Evolutionary conservation across 1,140 invertebrate species (phyloP).

Genomic region (Coptotermes formosanus): DNA sequence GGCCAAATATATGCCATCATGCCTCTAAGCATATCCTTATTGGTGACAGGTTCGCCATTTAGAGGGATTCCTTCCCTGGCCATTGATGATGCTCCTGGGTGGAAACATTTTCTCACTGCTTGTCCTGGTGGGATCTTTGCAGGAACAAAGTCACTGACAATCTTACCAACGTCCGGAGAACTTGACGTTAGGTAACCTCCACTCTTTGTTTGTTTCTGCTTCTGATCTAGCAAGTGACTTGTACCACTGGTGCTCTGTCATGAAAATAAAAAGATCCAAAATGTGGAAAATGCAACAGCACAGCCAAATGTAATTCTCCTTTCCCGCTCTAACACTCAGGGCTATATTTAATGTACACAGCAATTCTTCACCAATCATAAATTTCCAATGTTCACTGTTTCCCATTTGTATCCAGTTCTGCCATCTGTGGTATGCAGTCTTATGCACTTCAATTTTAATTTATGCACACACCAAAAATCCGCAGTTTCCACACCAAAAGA

Average conservation of each 20-base stretch:
- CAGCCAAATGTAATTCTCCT: too few species aligned
- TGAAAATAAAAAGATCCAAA: background rate
- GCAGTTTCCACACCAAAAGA: too few species aligned
- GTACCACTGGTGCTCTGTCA: background rate
- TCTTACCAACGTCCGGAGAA: background rate
- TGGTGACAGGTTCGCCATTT: constrained; percentile 58
- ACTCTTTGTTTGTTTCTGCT: background rate
- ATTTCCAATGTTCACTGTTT: too few species aligned
- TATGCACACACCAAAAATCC: too few species aligned
- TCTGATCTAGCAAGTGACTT: background rate
- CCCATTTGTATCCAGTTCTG: too few species aligned
- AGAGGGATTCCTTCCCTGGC: constrained; percentile 61
- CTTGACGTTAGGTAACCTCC: background rate
- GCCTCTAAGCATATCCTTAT: constrained; percentile 77
- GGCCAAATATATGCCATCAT: constrained; percentile 97
- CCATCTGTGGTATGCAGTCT: too few species aligned
- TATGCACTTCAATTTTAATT: too few species aligned
- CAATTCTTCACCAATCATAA: too few species aligned
- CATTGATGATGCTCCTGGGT: constrained; percentile 76
- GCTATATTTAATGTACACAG: too few species aligned
- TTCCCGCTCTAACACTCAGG: too few species aligned
- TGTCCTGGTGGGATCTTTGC: constrained; percentile 51
- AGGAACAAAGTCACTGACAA: constrained; percentile 32
- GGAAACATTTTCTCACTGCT: constrained; percentile 80
- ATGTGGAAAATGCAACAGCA: background rate